These are phyloP conservation scores for Meliscaeva auricollis DNA, from an alignment of 2,888 invertebrate species.

Conservation along the genomic window DNA sequence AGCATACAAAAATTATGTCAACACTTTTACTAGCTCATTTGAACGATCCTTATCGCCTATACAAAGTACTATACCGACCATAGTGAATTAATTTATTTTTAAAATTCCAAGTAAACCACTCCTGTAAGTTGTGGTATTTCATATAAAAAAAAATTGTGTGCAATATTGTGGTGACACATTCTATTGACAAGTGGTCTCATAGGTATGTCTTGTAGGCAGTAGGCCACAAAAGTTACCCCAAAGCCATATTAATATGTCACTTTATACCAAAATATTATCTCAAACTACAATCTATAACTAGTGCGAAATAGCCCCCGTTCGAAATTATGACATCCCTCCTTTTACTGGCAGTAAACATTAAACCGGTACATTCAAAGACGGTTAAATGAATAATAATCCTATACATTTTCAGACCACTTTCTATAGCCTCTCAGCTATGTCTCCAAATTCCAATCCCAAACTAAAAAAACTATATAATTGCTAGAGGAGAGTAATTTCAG, in stretches of 20 bases:
- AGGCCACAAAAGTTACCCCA: slow-evolving; percentile 4
- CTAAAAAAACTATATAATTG: slow-evolving; percentile 8
- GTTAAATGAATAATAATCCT: neutral
- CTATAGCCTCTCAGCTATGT: slow-evolving; percentile 13
- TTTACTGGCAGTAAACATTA: neutral
- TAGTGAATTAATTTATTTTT: slow-evolving; percentile 6
- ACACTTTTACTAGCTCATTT: slow-evolving; percentile 1
- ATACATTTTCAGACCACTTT: slow-evolving; percentile 39
- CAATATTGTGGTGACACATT: slow-evolving; percentile 37
- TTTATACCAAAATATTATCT: slow-evolving; percentile 8
- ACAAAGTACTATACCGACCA: neutral
- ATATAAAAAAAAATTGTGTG: slow-evolving; percentile 22
- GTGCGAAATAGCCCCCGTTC: slow-evolving; percentile 33
- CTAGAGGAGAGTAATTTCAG: neutral
- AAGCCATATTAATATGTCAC: slow-evolving; percentile 3
- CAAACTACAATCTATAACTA: neutral
- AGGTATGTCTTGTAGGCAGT: neutral
- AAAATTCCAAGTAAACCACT: slow-evolving; percentile 14
- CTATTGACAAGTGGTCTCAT: neutral
- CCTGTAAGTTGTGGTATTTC: neutral
- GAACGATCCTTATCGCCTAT: slow-evolving; percentile 25
- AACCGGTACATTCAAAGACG: slow-evolving; percentile 21
- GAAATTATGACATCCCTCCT: slow-evolving; percentile 48
- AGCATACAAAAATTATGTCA: slow-evolving; percentile 20
- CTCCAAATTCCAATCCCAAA: slow-evolving; percentile 28